These are phyloP conservation scores for Euphydryas editha DNA, from an alignment of 2,888 invertebrate species.

Conservation along the genomic window DNA sequence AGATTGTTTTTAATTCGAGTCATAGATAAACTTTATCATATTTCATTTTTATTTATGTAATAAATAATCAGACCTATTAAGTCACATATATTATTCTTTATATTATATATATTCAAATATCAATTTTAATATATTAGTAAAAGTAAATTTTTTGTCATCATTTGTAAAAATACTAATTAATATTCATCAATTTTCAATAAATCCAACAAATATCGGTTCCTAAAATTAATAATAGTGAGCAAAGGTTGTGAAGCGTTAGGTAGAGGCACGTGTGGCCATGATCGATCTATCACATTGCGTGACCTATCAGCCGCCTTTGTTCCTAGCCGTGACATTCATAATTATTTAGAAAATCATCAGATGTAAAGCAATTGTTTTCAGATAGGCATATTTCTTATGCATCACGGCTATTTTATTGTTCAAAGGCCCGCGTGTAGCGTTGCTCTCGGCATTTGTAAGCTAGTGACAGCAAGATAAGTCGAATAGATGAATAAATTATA, in stretches of 20 bases:
- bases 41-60: no score
- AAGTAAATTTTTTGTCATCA: no score
- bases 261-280: slow-evolving; percentile 54
- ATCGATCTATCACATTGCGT: slow-evolving; percentile 66
- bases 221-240: slow-evolving; percentile 15
- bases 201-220: background rate
- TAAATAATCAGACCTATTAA: no score
- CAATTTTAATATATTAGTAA: no score
- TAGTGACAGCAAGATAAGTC: slow-evolving; percentile 22
- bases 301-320: slow-evolving; percentile 64
- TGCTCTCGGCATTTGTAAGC: slow-evolving; percentile 17
- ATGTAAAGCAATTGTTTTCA: slow-evolving; percentile 36
- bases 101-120: no score
- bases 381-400: slow-evolving; percentile 16
- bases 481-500: slow-evolving; percentile 11
- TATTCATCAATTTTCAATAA: no score
- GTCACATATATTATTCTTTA: no score
- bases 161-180: no score
- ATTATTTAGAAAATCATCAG: slow-evolving; percentile 51
- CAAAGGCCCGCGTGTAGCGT: slow-evolving; percentile 25
- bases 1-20: no score
- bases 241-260: slow-evolving; percentile 36
- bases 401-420: slow-evolving; percentile 24
- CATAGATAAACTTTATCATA: no score
- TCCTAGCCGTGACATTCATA: slow-evolving; percentile 68